Evolutionary conservation across 2,888 invertebrate genomes (phyloP), one percentile per base, ranked within the genome.

Genomic region (Metellina segmentata): DNA sequence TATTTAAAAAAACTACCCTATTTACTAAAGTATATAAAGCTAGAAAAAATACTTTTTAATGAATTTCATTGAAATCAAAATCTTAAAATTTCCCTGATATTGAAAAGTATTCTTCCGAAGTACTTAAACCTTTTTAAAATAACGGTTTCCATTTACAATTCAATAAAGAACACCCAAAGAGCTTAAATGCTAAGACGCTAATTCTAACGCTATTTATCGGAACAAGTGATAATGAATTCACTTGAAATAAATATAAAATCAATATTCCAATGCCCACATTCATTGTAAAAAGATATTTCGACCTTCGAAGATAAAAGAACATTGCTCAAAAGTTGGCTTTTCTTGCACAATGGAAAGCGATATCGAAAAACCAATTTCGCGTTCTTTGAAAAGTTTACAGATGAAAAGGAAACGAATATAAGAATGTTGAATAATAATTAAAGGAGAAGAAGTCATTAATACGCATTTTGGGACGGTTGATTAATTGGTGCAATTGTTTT

Each of bases 401-500:
- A 72, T 20, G 0, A 79, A 79, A 61, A 53, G 20, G 61, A 79
- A 79, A 20, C 53, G 20, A 49, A n/a, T 77, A 51, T 51, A 49
- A n/a, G 61, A 79, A 61, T 53, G 79, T 61, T 61, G 61, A 79
- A 69, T 13, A 9, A 53, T 53, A 79, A 79, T 79, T 79, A 79
- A 77, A 75, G 52, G 52, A 52, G 53, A 79, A 61, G 61, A 79
- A 79, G 53, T 79, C 53, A 79, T 79, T 79, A 79, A 61, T 79
- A 34, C 53, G 61, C 53, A 61, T 79, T 34, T 61, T 61, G 34
- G 49, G 51, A 51, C 19, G 51, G 34, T 51, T 77, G 34, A 79
- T 79, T 79, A 79, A 79, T 79, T 79, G 16, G 19, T 53, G 9
- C 53, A 48, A 79, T 79, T 79, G 79, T 61, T 79, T 79, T 79